Evolutionary conservation across 2,113 vertebrate species (phyloP), one percentile per base, ranked within the genome.

Genomic region (Oncorhynchus tshawytscha): DNA sequence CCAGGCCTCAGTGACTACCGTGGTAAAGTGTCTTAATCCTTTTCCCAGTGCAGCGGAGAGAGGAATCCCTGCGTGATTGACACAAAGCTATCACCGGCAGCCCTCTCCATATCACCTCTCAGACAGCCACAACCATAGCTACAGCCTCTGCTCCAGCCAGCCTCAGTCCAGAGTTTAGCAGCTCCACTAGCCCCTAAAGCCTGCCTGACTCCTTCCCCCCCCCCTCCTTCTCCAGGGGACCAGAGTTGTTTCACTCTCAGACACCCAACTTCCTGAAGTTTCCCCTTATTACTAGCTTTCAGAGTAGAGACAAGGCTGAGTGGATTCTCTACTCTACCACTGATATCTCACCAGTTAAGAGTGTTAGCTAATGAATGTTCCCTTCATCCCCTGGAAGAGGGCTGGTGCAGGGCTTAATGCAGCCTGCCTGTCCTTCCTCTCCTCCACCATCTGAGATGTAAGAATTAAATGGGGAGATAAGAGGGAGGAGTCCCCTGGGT

Each of bases 21-120:
- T 87, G 76, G 72, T 83, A 86, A 90, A 90, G 87, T 87, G 84
- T 90, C 83, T 85, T 92, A 93, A 93, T 93, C 92, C 88, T 82
- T 76, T 88, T 90, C 73, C 81, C 79, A 83, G 80, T 74, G 90
- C 90, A 88, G 87, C 81, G 75, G 75, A 86, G 84, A 78, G 86
- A 85, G 86, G 91, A 90, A 91, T 88, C 85, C 86, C 78, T 72
- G 78, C 79, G 82, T 85, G 86, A 88, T 80, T 84, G 82, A 84
- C 84, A 87, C 73, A 75, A 34, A 76, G 70, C 80, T 79, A 83
- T 88, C 85, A 73, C 80, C 76, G 73, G 71, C 74, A 62, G 59
- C 66, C 74, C 54, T 78, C 80, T 68, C 78, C 78, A 75, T 74
- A 82, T 82, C 57, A 83, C 76, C 81, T 78, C 77, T 51, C 49